phyloP scores from a whole-genome alignment of 2,113 vertebrate species.

The Craseonycteris thonglongyai region DNA sequence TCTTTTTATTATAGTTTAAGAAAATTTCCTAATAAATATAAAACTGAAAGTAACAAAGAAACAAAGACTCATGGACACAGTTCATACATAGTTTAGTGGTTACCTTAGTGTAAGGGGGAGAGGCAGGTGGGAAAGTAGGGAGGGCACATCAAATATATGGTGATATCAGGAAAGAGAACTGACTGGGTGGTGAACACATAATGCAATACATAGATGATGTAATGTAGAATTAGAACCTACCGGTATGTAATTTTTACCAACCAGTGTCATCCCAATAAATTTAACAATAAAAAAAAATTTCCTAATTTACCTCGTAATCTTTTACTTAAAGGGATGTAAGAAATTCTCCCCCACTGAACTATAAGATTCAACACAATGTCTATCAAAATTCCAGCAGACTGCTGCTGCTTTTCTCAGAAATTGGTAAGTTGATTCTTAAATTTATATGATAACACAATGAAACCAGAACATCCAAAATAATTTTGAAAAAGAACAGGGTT shows the following conservation, averaged over 20 bases:
- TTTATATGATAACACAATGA: background rate
- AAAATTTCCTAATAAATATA: background rate
- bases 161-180: no score
- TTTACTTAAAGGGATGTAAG: background rate
- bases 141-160: no score
- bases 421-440: background rate
- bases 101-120: no score
- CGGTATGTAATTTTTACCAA: no score
- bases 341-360: background rate
- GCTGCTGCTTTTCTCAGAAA: background rate
- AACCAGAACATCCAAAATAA: background rate
- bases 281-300: background rate
- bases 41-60: no score
- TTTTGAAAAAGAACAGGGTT: background rate
- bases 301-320: conserved; percentile 1
- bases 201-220: no score
- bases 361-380: background rate
- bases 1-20: background rate
- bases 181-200: no score
- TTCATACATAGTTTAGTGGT: no score
- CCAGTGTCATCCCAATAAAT: no score
- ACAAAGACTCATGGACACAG: no score
- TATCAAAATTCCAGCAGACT: background rate
- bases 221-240: no score
- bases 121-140: no score